Evolutionary conservation across 1,140 invertebrate species (phyloP).

Genomic region (Drosophila nebulosa): DNA sequence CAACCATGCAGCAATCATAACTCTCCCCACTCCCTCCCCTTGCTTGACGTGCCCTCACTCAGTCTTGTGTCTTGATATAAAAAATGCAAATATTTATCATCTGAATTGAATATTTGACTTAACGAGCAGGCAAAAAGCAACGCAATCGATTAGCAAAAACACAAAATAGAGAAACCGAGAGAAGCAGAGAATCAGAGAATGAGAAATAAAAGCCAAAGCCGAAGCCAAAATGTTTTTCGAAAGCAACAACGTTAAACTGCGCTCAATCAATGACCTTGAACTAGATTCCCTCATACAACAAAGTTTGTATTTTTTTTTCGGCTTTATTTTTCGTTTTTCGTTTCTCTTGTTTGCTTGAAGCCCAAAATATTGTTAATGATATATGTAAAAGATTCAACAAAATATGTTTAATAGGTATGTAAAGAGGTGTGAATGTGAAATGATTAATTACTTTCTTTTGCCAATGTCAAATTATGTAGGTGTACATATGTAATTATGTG

Average conservation of each 20-base stretch:
- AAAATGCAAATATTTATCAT: constrained; percentile 64
- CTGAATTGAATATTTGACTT: constrained; percentile 52
- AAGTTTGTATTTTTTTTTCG: constrained; percentile 29
- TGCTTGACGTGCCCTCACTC: no score
- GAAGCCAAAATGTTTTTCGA: constrained; percentile 29
- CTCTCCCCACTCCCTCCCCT: neutral
- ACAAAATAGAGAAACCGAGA: constrained; percentile 16
- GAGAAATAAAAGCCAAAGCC: neutral
- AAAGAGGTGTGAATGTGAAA: constrained; percentile 32
- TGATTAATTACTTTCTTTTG: constrained; percentile 63
- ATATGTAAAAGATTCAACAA: constrained; percentile 21
- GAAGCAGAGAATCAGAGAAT: neutral
- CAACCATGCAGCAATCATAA: neutral
- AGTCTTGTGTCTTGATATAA: constrained; percentile 4
- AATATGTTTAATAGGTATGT: constrained; percentile 15
- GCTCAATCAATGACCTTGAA: constrained; percentile 73
- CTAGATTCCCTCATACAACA: constrained; percentile 58
- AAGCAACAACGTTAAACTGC: constrained; percentile 44
- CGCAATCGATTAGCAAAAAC: constrained; percentile 65
- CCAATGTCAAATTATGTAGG: neutral
- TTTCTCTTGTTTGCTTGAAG: constrained; percentile 33
- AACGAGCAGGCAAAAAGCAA: constrained; percentile 40
- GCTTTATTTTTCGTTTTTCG: constrained; percentile 35
- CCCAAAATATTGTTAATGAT: constrained; percentile 42
- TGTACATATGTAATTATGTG: neutral